These are phyloP conservation scores for Papilio helenus DNA, from an alignment of 1,140 invertebrate genomes.

Conservation along the genomic window DNA sequence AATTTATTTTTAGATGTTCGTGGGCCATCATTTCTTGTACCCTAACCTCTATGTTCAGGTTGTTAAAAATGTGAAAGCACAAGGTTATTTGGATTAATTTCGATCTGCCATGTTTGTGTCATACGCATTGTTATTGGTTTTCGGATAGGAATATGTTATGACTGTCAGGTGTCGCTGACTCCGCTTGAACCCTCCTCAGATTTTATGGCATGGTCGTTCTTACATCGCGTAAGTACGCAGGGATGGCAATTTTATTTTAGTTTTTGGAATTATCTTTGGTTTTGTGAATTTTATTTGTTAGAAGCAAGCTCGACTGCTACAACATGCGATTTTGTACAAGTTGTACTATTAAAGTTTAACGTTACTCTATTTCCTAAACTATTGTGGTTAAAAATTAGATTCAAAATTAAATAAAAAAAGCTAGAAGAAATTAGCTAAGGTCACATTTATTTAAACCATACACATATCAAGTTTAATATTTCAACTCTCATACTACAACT, in stretches of 20 bases:
- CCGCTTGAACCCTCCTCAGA: conserved; percentile 15
- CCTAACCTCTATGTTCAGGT: not conserved
- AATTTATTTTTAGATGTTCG: not conserved
- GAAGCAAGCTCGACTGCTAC: not conserved
- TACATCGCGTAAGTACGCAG: not conserved
- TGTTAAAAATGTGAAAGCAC: not conserved
- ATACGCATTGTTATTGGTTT: not conserved
- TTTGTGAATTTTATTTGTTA: not conserved
- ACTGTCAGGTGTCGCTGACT: conserved; percentile 25
- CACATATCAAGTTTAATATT: not conserved
- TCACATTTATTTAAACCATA: not conserved
- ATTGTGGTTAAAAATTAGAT: too few relatives aligned
- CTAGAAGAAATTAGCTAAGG: too few relatives aligned
- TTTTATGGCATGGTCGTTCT: conserved; percentile 14
- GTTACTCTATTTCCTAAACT: too few relatives aligned
- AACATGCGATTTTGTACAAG: not conserved
- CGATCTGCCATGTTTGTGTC: not conserved
- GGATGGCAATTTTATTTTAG: conserved; percentile 8
- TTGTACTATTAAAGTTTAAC: not conserved
- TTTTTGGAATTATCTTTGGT: not conserved
- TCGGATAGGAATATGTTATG: conserved; percentile 10
- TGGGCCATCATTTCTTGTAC: not conserved
- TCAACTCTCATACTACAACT: not conserved
- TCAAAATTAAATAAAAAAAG: too few relatives aligned
- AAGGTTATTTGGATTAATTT: conserved; percentile 1